These are phyloP conservation scores for Chitala chitala DNA, from an alignment of 2,113 vertebrate genomes.

Conservation along the genomic window DNA sequence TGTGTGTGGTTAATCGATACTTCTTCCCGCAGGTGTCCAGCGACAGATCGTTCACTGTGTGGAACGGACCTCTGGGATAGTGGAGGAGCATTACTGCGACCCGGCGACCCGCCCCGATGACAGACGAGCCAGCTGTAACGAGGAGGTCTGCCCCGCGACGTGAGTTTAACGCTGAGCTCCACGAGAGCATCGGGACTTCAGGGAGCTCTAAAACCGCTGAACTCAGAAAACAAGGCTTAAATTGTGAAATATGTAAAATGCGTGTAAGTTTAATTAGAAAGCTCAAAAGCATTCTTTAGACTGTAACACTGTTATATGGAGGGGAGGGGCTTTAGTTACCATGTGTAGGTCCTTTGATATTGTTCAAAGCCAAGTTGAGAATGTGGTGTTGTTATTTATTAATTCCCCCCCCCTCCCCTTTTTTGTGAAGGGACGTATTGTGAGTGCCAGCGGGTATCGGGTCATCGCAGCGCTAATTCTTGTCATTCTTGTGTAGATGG, in stretches of 20 bases:
- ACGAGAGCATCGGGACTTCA: no score
- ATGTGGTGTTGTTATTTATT: background rate
- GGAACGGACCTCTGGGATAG: conserved; percentile 70
- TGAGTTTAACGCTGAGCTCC: conserved; percentile 51
- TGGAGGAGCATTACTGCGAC: conserved; percentile 77
- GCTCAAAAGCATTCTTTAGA: background rate
- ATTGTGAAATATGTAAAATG: background rate
- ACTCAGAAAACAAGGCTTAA: background rate
- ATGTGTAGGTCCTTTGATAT: background rate
- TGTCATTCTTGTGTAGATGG: conserved; percentile 68
- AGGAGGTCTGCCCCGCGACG: conserved; percentile 80
- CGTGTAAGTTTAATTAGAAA: background rate
- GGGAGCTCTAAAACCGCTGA: background rate
- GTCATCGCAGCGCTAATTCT: background rate
- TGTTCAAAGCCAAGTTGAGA: background rate
- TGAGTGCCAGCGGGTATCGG: background rate
- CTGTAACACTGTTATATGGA: no score
- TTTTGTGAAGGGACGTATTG: background rate
- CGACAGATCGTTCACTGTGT: conserved; percentile 74
- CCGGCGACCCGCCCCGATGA: conserved; percentile 66
- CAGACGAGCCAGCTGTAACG: conserved; percentile 68
- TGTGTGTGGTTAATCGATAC: background rate
- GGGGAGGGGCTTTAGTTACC: background rate
- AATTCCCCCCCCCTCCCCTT: no score
- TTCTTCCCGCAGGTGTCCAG: conserved; percentile 70